Conservation (phyloP, 2,113 vertebrate species). For the Cervus canadensis region DNA sequence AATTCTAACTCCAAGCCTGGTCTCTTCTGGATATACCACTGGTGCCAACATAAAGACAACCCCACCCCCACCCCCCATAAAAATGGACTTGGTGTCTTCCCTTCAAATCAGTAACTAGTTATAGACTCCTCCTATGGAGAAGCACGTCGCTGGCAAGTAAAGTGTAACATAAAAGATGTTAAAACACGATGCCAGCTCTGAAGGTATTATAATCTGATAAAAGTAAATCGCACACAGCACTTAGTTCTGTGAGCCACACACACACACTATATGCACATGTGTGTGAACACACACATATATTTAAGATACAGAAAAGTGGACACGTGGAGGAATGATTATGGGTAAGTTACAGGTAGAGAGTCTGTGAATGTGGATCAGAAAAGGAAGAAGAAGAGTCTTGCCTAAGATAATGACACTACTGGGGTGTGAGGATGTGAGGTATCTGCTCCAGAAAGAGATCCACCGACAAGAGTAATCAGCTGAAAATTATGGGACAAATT, state of each 20-base stretch:
- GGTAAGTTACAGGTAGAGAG: not conserved
- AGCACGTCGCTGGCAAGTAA: not conserved
- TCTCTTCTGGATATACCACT: not conserved
- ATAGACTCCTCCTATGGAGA: not conserved
- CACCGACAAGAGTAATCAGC: not conserved
- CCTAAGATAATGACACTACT: too few species aligned
- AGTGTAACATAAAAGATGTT: not conserved
- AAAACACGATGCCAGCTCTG: not conserved
- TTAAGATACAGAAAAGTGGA: not conserved
- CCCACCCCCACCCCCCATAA: not conserved
- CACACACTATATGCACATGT: fast-evolving
- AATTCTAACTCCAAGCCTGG: not conserved
- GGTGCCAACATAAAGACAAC: not conserved
- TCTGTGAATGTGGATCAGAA: not conserved
- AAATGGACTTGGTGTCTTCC: not conserved
- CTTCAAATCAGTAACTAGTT: not conserved
- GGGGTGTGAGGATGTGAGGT: not conserved
- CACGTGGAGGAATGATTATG: not conserved
- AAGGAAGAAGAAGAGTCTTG: not conserved
- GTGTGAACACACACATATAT: not conserved
- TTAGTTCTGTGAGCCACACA: not conserved
- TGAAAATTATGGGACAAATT: not conserved
- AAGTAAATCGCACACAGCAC: not conserved
- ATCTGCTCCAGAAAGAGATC: not conserved
- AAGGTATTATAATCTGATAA: not conserved